Evolutionary conservation across 2,113 vertebrate genomes (phyloP), one percentile per base, ranked within the genome.

Genomic region (Malurus elegans): DNA sequence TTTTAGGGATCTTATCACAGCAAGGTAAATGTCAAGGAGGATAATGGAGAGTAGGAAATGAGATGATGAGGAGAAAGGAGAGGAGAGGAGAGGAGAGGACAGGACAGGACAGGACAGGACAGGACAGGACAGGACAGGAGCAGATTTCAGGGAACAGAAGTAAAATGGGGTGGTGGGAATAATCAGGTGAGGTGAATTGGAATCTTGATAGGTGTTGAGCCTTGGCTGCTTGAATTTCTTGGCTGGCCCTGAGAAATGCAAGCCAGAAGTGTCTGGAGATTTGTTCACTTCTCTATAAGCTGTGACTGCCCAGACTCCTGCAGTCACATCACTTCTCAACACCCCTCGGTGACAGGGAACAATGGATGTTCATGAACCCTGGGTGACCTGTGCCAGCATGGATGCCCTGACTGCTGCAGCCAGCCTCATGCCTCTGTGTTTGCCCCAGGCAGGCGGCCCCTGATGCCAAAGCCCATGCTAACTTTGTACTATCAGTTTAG

Each of bases 341-440:
- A 34, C 5, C 25, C 16, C 11, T 53, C 51, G 45, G 40, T 66
- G 73, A 31, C 1, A 1, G 28, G 9, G 36, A 18, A 8, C 3
- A 18, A 31, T 12, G n/a, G 66, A 36, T 6, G 0, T 21, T 69
- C 13, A 4, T 44, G 21, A 69, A 69, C 24, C 29, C 38, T 3
- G 0, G 0, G 2, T 29, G 40, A 76, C 25, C 15, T 2, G 2
- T 25, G 29, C 20, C 72, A 56, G 31, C 53, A 54, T 1, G 3
- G 47, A 62, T 53, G 10, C 0, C 1, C 4, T 47, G 51, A 17
- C 34, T 34, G 25, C 71, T 36, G 85, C 47, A 50, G 65, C 25
- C 54, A 54, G 34, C 45, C 71, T 64, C 0, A 0, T 47, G 31
- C 56, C 31, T 79, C 4, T 2, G 6, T 83, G 29, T 10, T 31